Percentiles rank a stretch among this genome's conserved stretches.
phyloP scores from a whole-genome alignment of 1,140 invertebrate genomes.

The Pogonomyrmex barbatus region DNA sequence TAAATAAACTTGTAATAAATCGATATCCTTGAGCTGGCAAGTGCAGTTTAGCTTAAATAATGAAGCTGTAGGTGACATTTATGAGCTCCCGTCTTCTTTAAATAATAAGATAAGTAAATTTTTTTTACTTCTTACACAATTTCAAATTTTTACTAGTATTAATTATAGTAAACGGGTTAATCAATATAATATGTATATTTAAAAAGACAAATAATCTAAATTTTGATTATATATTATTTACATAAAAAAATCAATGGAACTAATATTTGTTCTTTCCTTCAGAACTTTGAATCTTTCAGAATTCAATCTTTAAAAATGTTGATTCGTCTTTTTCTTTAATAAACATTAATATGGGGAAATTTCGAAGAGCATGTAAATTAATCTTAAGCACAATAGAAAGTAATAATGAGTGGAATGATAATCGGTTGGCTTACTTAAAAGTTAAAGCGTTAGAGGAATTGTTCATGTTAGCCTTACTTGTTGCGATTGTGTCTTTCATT shows the following conservation, averaged over 20 bases:
- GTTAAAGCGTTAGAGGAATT: background rate
- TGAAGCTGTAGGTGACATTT: conserved; percentile 27
- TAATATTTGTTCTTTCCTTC: no score
- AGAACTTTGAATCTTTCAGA: background rate
- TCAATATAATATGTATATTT: background rate
- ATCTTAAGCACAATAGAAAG: conserved; percentile 9
- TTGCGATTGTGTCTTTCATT: background rate
- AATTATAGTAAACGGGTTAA: conserved; percentile 6
- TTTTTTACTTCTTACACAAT: background rate
- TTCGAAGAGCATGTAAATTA: background rate
- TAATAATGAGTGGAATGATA: conserved; percentile 2
- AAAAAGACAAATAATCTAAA: background rate
- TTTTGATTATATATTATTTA: conserved; percentile 1
- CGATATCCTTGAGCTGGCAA: conserved; percentile 19
- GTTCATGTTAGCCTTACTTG: background rate
- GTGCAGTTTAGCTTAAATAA: conserved; percentile 28
- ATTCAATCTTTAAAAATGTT: background rate
- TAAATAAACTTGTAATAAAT: conserved; percentile 37
- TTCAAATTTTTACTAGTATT: conserved; percentile 8
- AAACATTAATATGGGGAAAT: background rate
- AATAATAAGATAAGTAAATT: conserved; percentile 28
- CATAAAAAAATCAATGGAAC: background rate
- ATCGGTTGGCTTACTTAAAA: background rate
- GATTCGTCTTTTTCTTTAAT: background rate
- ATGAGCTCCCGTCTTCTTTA: conserved; percentile 30